Evolutionary conservation across 1,140 invertebrate genomes (phyloP).

Genomic region (Drosophila biarmipes): DNA sequence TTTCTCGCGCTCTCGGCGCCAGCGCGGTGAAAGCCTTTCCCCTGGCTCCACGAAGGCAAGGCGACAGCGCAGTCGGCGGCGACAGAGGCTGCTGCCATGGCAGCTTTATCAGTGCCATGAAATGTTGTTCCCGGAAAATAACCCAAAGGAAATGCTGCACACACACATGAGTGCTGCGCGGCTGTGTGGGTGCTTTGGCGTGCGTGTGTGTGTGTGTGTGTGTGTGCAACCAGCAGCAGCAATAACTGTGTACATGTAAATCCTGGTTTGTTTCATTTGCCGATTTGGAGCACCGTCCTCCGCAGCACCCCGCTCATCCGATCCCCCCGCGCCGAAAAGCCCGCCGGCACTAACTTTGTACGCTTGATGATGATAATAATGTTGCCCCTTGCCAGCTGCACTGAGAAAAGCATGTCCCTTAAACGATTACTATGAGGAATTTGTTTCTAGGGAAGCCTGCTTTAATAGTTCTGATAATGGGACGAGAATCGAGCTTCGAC

Average conservation of each 20-base stretch:
- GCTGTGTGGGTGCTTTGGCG: slow-evolving; percentile 18
- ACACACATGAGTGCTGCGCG: slow-evolving; percentile 18
- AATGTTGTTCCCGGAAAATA: slow-evolving; percentile 83
- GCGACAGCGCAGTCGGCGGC: slow-evolving; percentile 35
- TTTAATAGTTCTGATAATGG: too few relatives aligned
- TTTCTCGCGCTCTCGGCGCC: slow-evolving; percentile 36
- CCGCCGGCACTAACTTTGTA: slow-evolving; percentile 80
- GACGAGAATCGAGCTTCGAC: too few relatives aligned
- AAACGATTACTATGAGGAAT: too few relatives aligned
- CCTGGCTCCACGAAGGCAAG: slow-evolving; percentile 32
- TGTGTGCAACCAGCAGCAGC: slow-evolving; percentile 46
- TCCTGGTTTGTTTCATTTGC: slow-evolving; percentile 83
- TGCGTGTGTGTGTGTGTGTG: slow-evolving; percentile 24
- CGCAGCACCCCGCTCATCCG: slow-evolving; percentile 2
- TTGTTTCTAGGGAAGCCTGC: too few relatives aligned
- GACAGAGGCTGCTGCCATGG: slow-evolving; percentile 72
- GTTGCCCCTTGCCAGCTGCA: slow-evolving; percentile 63
- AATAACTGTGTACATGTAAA: slow-evolving; percentile 83
- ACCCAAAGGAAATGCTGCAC: slow-evolving; percentile 79
- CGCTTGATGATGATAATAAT: slow-evolving; percentile 82
- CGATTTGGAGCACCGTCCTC: slow-evolving; percentile 63
- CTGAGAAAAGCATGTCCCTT: slow-evolving; percentile 15
- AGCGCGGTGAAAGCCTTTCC: slow-evolving; percentile 50
- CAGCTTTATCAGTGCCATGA: slow-evolving; percentile 84
- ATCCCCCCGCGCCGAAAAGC: slow-evolving; percentile 49